A percentile compares a stretch with the other conserved stretches of the same genome.
Evolutionary conservation across 2,797 vertebrate genomes (phyloP).

Genomic region (Rhyacichthys aspro): DNA sequence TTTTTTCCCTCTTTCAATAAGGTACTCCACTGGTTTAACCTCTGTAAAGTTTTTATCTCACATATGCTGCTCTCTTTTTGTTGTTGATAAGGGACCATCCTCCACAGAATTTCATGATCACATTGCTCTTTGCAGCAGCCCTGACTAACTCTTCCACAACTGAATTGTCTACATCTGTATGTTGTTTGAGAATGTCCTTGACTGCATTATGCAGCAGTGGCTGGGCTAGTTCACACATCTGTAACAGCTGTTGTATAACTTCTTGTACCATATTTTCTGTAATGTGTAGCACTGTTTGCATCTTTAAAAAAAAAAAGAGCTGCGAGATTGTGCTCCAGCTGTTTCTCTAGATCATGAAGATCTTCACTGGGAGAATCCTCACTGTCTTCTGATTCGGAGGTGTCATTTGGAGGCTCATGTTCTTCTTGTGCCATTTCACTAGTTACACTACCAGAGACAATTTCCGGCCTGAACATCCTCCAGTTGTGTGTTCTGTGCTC

Average conservation of each 20-base stretch:
- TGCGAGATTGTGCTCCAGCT: slow-evolving; percentile 35
- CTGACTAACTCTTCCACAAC: neutral
- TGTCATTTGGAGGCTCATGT: slow-evolving; percentile 4
- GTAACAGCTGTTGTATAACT: slow-evolving; percentile 19
- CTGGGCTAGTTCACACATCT: slow-evolving; percentile 27
- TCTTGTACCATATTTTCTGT: slow-evolving; percentile 5
- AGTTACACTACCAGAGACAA: no score
- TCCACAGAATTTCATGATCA: neutral
- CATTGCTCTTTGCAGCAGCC: neutral
- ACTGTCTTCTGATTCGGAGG: slow-evolving; percentile 12
- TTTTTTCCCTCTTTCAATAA: no score
- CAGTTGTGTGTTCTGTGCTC: slow-evolving; percentile 2
- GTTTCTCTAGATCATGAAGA: slow-evolving; percentile 33
- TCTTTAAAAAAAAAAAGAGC: slow-evolving; percentile 44
- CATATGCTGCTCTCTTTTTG: neutral
- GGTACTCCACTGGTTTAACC: neutral
- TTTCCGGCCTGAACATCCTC: slow-evolving; percentile 13
- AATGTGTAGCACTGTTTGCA: no score
- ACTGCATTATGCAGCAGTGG: slow-evolving; percentile 35
- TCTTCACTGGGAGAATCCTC: slow-evolving; percentile 18
- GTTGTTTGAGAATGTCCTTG: slow-evolving; percentile 4
- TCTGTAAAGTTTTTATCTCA: neutral
- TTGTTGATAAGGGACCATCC: neutral
- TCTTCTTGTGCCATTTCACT: neutral
- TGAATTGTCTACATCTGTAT: neutral